Conservation (phyloP, 2,797 vertebrate genomes). For the Bucorvus abyssinicus region DNA sequence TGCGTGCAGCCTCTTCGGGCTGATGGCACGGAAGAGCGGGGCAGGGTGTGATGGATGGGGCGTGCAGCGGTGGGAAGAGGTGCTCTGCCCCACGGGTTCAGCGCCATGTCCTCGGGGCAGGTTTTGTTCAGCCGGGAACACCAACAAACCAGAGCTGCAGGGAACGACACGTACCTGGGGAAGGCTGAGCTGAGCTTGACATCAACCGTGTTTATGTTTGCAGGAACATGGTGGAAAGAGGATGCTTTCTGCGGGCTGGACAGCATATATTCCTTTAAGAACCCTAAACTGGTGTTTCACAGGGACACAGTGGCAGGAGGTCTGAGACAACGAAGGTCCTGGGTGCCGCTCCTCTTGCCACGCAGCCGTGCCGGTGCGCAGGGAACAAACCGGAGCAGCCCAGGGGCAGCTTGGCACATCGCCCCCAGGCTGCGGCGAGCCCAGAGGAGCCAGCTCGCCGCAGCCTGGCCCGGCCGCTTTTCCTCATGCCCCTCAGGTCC, state of each 20-base stretch:
- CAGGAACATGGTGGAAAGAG: background rate
- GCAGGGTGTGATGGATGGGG: background rate
- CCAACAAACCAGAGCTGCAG: background rate
- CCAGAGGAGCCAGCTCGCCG: background rate
- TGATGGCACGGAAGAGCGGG: background rate
- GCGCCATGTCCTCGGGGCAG: background rate
- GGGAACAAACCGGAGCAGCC: background rate
- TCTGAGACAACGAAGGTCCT: background rate
- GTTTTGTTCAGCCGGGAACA: background rate
- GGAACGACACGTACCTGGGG: background rate
- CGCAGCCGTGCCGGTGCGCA: background rate
- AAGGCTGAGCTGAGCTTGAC: background rate
- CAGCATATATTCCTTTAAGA: background rate
- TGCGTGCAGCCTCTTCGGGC: rapidly evolving
- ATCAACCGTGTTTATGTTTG: background rate
- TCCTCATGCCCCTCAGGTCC: background rate
- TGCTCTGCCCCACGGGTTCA: background rate
- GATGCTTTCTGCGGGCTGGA: background rate
- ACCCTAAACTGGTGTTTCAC: background rate
- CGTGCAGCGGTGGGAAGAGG: background rate
- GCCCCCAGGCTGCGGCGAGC: background rate
- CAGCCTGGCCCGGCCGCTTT: background rate
- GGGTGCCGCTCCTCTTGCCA: background rate
- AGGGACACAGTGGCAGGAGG: background rate
- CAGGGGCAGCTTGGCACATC: background rate